Evolutionary conservation across 2,888 invertebrate genomes (phyloP), one percentile per base, ranked within the genome.

Genomic region (Eilema griseolum): DNA sequence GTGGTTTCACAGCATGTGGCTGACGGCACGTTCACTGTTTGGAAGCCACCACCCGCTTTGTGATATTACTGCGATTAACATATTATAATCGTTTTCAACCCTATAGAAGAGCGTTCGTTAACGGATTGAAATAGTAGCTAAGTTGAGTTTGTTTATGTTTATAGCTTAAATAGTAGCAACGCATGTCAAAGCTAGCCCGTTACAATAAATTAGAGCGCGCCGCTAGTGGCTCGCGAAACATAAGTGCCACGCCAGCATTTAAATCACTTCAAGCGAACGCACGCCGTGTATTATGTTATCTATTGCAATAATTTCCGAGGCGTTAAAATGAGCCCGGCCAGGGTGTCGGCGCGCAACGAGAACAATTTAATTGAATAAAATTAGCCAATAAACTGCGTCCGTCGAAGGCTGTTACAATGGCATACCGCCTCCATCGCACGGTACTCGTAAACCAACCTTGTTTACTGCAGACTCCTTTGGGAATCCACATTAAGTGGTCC

Each of bases 281-380:
- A 80, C 73, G 75, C 79, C 84, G 77, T 85, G 87, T 86, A 86
- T 86, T 85, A 85, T 85, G 88, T 88, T 90, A 87, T 92, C 93
- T 93, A 93, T 93, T 90, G 90, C 91, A 89, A 92, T 93, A 92
- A 93, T 89, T 93, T 89, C 81, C 86, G 76, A 90, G 88, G 92
- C 91, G 93, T 90, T 92, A 92, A 93, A 92, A 90, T 86, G 88
- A 86, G 82, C 84, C 81, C 75, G 83, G 78, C 79, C 70, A 71
- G 82, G 85, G 85, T 82, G 86, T 86, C 78, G 85, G 88, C 84
- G 85, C 83, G 86, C 88, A 87, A 83, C 86, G 85, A 85, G 90
- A 93, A 94, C 93, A 93, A 93, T 94, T 94, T 94, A 94, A 95
- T 95, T 94, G 95, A 93, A 94, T 92, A 91, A 95, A 95, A 95